Evolutionary conservation across 2,888 invertebrate genomes (phyloP), one percentile per base, ranked within the genome.

Genomic region (Falcaria lacertinaria): DNA sequence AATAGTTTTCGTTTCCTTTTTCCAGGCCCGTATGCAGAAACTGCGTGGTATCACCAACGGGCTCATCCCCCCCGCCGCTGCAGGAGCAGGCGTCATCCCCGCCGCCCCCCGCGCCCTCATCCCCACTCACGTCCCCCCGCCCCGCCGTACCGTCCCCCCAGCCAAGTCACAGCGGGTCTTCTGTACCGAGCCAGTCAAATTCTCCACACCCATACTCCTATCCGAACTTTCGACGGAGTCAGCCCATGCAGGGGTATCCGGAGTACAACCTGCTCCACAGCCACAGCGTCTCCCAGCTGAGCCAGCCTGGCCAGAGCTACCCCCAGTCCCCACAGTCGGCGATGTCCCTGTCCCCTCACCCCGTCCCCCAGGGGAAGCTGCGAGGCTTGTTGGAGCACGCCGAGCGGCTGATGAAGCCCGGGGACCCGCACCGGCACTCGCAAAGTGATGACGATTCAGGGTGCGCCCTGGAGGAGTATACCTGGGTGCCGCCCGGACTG

Each of bases 371-470:
- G 52, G 88, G 89, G 52, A 88, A 87, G 73, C 73, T 90, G 51
- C 56, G 89, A 16, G 89, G 89, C 25, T 59, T 86, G 47, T 59
- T 86, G 67, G 90, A 87, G 62, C 89, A 86, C 33, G 87, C 91
- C 0, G 92, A 92, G 68, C 72, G 92, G 49, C 83, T 92, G 52
- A 92, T 92, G 71, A 91, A 92, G 74, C 91, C 91, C 1, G 91
- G 91, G 1, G 94, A 95, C 70, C 94, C 95, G 44, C 96, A 96
- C 70, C 84, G 96, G 49, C 95, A 96, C 69, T 96, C 97, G 39
- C 97, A 97, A 78, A 97, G 97, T 51, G 99, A 99, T 78, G 98
- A 98, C 76, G 99, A 99, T 85, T 97, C 97, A 42, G 98, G 99
- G 7, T 99, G 98, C 79, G 98, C 98, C 15, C 88, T 99, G 54